Evolutionary conservation across 1,140 invertebrate species (phyloP), one percentile per base, ranked within the genome.

Genomic region (Drosophila elegans): DNA sequence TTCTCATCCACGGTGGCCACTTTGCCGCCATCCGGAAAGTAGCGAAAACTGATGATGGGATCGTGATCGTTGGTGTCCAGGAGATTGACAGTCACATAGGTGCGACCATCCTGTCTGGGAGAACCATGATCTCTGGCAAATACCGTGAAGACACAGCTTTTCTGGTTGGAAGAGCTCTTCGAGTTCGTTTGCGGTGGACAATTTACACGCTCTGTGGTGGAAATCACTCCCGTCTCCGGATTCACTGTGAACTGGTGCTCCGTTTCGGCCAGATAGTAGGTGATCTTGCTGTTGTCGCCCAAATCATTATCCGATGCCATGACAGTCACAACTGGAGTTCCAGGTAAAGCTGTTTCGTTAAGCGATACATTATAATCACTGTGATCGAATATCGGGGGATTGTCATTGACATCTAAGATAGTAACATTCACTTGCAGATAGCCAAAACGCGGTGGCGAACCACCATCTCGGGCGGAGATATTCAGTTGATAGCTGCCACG

Each of bases 31-130:
- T 52, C 49, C 1, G 97, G 97, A 88, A 98, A 97, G 92, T 98
- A 98, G 7, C 95, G 95, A 90, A 99, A 98, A 64, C 95, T 95
- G 52, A 99, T 98, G 27, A 96, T 94, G 3, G 98, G 98, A 93
- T 98, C 97, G 91, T 99, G 98, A 94, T 99, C 97, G 93, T 99
- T 99, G 2, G 97, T 96, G 92, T 99, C 98, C 36, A 98, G 93
- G 12, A 99, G 93, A 93, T 97, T 98, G 0, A 99, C 97, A 3
- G 97, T 98, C 1, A 99, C 97, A 93, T 99, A 99, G 21, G 98
- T 98, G 42, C 98, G 94, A 4, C 98, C 98, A 90, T 98, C 96
- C 92, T 98, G 97, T 36, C 97, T 93, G 0, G 97, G 97, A 6
- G 95, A 95, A 1, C 98, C 98, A 78, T 98, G 96, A 93, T 99